A percentile compares a stretch with the other conserved stretches of the same genome.
Evolutionary conservation across 2,113 vertebrate genomes (phyloP).

Genomic region (Aramus guarauna): DNA sequence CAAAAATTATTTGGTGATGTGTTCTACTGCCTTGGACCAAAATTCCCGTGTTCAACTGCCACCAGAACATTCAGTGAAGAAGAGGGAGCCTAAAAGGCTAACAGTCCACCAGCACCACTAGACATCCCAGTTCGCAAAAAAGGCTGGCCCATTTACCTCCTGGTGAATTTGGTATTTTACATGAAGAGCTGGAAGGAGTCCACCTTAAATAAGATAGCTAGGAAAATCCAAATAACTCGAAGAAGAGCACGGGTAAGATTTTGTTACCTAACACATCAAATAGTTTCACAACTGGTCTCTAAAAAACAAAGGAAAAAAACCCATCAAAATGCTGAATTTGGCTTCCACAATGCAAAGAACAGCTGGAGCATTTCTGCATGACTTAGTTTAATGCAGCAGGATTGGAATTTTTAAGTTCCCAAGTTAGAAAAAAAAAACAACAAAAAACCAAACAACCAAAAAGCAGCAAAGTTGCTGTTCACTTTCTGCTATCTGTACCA

Average conservation of each 20-base stretch:
- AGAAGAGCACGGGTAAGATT: background rate
- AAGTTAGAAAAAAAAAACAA: slow-evolving; percentile 17
- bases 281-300: slow-evolving; percentile 26
- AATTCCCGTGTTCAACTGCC: background rate
- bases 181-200: background rate
- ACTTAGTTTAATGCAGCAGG: slow-evolving; percentile 65
- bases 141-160: background rate
- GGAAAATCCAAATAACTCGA: background rate
- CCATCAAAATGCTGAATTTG: slow-evolving; percentile 45
- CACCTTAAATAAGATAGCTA: background rate
- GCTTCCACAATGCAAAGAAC: slow-evolving; percentile 48
- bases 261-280: slow-evolving; percentile 4
- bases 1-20: background rate
- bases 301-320: slow-evolving; percentile 8
- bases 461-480: slow-evolving; percentile 16
- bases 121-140: background rate
- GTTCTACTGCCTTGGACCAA: background rate
- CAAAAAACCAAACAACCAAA: background rate
- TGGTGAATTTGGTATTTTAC: background rate
- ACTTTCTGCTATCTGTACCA: slow-evolving; percentile 39
- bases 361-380: slow-evolving; percentile 72
- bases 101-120: background rate
- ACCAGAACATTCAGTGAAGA: background rate
- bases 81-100: background rate
- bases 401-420: slow-evolving; percentile 67